These are phyloP conservation scores for Mercenaria mercenaria DNA, from an alignment of 1,140 invertebrate species.

Conservation along the genomic window DNA sequence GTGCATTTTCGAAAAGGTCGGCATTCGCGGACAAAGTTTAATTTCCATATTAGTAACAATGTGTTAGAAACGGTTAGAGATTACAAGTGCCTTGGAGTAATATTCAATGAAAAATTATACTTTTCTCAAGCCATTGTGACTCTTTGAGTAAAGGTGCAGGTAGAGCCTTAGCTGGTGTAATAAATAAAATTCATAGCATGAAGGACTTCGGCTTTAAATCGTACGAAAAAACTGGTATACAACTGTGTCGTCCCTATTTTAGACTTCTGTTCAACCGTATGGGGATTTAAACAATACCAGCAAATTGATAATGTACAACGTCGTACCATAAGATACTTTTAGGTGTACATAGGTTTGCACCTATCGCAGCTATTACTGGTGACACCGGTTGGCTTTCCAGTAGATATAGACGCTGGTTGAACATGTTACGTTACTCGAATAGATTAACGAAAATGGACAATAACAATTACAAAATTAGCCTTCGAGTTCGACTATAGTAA, in stretches of 20 bases:
- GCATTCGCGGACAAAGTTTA: too few relatives aligned
- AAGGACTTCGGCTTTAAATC: background rate
- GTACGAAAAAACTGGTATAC: background rate
- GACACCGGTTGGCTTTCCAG: conserved; percentile 46
- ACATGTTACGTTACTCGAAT: conserved; percentile 47
- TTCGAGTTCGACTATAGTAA: too few relatives aligned
- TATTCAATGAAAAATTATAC: too few relatives aligned
- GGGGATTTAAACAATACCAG: conserved; percentile 46
- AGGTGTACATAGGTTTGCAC: conserved; percentile 52
- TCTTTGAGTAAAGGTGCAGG: too few relatives aligned
- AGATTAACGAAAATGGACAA: conserved; percentile 40
- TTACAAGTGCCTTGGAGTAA: too few relatives aligned
- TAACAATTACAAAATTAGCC: background rate
- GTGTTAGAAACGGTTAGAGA: too few relatives aligned
- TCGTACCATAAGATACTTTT: conserved; percentile 60
- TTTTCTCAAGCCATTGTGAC: too few relatives aligned
- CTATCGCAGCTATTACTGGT: conserved; percentile 8
- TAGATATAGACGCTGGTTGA: background rate
- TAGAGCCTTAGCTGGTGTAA: too few relatives aligned
- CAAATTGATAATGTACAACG: conserved; percentile 53
- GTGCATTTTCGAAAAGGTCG: too few relatives aligned
- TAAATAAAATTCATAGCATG: background rate
- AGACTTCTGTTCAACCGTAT: conserved; percentile 45
- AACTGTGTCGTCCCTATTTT: conserved; percentile 49
- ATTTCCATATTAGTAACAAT: too few relatives aligned